Conservation (phyloP, 1,140 invertebrate genomes). For the Lerema accius region DNA sequence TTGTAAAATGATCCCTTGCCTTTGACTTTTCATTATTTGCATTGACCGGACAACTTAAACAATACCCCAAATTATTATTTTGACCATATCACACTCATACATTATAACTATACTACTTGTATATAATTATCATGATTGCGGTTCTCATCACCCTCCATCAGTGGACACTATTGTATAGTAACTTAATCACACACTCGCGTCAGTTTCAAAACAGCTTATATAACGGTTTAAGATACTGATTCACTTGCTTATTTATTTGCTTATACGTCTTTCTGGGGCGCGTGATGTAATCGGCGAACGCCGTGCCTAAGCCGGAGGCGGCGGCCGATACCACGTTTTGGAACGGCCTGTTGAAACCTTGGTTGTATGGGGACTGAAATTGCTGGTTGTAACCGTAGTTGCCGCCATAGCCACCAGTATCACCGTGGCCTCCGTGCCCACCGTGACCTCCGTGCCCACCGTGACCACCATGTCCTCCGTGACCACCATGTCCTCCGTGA, state of each 20-base stretch:
- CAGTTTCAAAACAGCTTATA: slow-evolving; percentile 58
- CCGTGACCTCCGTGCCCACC: slow-evolving; percentile 37
- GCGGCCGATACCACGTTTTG: slow-evolving; percentile 58
- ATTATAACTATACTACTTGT: no score
- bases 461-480: no score
- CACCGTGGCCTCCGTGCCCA: slow-evolving; percentile 36
- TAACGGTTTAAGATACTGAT: slow-evolving; percentile 57
- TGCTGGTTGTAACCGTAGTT: slow-evolving; percentile 16
- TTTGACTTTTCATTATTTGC: no score
- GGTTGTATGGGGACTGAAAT: slow-evolving; percentile 17
- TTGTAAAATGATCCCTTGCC: no score
- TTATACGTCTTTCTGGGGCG: slow-evolving; percentile 57
- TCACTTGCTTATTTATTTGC: slow-evolving; percentile 58
- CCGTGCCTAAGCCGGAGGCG: slow-evolving; percentile 57
- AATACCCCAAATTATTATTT: no score
- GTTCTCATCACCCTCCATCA: background rate
- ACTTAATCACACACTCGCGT: slow-evolving; percentile 17
- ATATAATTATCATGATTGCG: background rate
- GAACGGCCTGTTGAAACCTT: slow-evolving; percentile 44
- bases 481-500: no score
- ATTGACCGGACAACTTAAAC: no score
- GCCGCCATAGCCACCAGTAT: slow-evolving; percentile 25
- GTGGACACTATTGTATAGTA: slow-evolving; percentile 9
- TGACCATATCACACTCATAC: no score
- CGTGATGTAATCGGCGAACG: slow-evolving; percentile 55